Conservation (phyloP, 2,113 vertebrate genomes). For the Gymnarchus niloticus region DNA sequence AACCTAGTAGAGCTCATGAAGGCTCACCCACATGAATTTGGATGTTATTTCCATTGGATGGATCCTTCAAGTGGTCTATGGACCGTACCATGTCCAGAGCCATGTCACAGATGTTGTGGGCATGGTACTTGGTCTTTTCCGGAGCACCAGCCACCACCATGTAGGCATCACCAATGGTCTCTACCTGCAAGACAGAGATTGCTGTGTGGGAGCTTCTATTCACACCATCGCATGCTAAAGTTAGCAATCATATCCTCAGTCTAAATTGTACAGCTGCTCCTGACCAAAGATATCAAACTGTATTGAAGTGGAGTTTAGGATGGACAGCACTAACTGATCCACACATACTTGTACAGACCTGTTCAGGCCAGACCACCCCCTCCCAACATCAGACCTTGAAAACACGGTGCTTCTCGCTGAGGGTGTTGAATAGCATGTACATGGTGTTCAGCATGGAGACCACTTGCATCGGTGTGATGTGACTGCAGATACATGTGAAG, state of each 20-base stretch:
- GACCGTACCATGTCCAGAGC: conserved; percentile 66
- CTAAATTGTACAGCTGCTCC: neutral
- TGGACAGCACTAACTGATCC: neutral
- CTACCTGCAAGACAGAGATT: conserved; percentile 44
- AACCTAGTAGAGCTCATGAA: neutral
- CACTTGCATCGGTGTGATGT: conserved; percentile 64
- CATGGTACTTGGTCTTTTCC: conserved; percentile 64
- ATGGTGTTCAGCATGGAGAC: conserved; percentile 68
- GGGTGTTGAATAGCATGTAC: conserved; percentile 65
- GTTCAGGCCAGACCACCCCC: neutral
- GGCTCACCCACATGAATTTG: conserved; percentile 63
- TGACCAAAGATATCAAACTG: neutral
- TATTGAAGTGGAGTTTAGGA: neutral
- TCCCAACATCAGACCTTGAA: conserved; percentile 54
- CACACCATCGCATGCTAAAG: neutral
- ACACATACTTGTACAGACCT: neutral
- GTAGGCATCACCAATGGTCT: conserved; percentile 63
- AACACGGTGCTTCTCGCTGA: conserved; percentile 65
- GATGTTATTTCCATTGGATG: conserved; percentile 65
- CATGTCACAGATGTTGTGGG: conserved; percentile 71
- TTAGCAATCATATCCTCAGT: neutral
- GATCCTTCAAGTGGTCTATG: conserved; percentile 65
- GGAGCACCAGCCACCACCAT: conserved; percentile 63
- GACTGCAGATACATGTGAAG: conserved; percentile 66
- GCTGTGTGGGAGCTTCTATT: neutral